phyloP scores from a whole-genome alignment of 2,797 vertebrate species.

The Coluber constrictor region DNA sequence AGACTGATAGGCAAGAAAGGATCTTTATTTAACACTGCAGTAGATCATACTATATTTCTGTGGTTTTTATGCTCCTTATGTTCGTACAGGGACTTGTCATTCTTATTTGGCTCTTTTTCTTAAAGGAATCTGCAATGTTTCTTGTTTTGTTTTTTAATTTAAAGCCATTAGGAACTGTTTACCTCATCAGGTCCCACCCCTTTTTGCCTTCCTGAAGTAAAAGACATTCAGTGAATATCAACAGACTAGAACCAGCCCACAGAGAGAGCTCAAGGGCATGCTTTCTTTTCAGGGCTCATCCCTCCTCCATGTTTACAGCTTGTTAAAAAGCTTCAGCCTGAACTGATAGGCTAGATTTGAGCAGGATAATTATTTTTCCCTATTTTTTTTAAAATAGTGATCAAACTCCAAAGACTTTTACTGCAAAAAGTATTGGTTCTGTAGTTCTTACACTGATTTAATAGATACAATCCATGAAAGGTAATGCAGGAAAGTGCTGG shows the following conservation, averaged over 20 bases:
- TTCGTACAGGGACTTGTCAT: neutral
- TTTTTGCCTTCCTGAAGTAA: neutral
- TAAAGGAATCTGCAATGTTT: neutral
- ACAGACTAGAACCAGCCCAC: conserved; percentile 15
- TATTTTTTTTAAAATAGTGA: conserved; percentile 13
- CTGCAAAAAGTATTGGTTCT: neutral
- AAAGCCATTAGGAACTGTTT: conserved; percentile 16
- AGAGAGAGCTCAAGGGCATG: neutral
- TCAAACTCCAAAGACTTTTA: conserved; percentile 4
- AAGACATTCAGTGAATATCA: neutral
- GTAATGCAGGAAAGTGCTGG: neutral
- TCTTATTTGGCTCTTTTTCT: conserved; percentile 20
- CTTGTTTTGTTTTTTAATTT: conserved; percentile 24
- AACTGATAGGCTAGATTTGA: conserved; percentile 35
- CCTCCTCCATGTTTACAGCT: conserved; percentile 6
- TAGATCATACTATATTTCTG: conserved; percentile 30
- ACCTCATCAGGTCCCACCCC: neutral
- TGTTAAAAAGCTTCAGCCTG: conserved; percentile 29
- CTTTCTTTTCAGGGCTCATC: conserved; percentile 7
- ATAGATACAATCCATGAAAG: neutral
- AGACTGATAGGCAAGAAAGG: conserved; percentile 23
- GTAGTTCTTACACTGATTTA: neutral
- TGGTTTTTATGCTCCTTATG: conserved; percentile 16
- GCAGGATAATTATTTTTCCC: neutral
- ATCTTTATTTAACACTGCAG: conserved; percentile 29